Conservation (phyloP, 2,113 vertebrate species). For the Poicephalus meyeri region DNA sequence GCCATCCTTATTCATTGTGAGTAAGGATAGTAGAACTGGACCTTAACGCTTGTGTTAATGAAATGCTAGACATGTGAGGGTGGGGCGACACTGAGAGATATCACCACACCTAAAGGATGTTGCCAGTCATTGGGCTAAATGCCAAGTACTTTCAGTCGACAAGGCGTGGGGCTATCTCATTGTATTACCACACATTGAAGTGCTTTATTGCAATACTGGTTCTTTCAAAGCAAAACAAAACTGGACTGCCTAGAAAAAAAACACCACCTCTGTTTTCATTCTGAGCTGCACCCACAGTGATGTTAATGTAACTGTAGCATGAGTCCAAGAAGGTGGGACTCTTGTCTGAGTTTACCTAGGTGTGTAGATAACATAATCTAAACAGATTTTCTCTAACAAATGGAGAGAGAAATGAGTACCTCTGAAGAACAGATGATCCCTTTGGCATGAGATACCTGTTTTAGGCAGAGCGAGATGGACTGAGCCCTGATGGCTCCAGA, state of each 20-base stretch:
- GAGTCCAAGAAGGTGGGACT: not conserved
- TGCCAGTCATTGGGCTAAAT: not conserved
- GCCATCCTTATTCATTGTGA: constrained; percentile 51
- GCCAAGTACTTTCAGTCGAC: constrained; percentile 61
- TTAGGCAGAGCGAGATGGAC: not conserved
- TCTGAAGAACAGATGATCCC: not conserved
- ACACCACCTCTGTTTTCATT: not conserved
- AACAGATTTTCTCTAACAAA: not conserved
- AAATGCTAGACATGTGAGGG: constrained; percentile 47
- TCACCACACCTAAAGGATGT: constrained; percentile 68
- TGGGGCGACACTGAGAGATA: constrained; percentile 66
- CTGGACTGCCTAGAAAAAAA: not conserved
- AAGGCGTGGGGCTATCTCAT: constrained; percentile 60
- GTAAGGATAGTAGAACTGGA: constrained; percentile 42
- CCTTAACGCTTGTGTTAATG: constrained; percentile 41
- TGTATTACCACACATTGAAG: constrained; percentile 56
- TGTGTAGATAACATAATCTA: not conserved
- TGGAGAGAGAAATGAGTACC: not conserved
- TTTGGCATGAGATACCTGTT: not conserved
- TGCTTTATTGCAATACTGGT: constrained; percentile 8
- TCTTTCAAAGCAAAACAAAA: constrained; percentile 46
- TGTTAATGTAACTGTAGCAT: not conserved
- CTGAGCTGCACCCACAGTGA: not conserved
- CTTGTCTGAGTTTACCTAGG: not conserved
- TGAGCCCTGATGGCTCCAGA: rapidly evolving